Conservation (phyloP, 2,888 invertebrate genomes). For the Macrosoma leucophasiata region DNA sequence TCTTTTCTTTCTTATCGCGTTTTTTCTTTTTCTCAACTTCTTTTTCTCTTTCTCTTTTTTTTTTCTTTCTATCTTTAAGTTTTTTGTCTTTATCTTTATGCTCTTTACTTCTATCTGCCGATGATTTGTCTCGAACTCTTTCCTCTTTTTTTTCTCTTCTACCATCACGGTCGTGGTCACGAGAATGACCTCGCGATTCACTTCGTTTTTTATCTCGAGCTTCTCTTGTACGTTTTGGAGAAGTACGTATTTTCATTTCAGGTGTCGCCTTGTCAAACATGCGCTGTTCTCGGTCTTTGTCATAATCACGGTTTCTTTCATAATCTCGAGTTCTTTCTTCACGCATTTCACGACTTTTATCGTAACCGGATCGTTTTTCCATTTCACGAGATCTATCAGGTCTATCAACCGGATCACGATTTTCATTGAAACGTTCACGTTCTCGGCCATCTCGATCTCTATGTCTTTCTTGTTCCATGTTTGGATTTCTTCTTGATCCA, state of each 20-base stretch:
- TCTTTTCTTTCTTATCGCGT: conserved; percentile 73
- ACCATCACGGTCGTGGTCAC: conserved; percentile 69
- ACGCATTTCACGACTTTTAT: conserved; percentile 47
- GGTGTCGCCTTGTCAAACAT: conserved; percentile 53
- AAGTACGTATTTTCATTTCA: conserved; percentile 52
- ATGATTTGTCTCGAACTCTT: conserved; percentile 54
- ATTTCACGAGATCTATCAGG: conserved; percentile 56
- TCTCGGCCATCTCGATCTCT: conserved; percentile 62
- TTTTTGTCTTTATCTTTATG: conserved; percentile 77
- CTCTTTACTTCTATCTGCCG: conserved; percentile 65
- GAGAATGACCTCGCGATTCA: conserved; percentile 62
- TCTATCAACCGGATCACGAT: conserved; percentile 56
- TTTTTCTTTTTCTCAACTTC: conserved; percentile 69
- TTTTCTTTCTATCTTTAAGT: conserved; percentile 56
- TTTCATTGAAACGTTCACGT: conserved; percentile 56
- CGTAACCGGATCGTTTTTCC: conserved; percentile 46
- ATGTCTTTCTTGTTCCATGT: conserved; percentile 53
- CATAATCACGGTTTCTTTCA: conserved; percentile 48
- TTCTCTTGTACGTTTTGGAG: conserved; percentile 60
- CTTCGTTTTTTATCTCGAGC: conserved; percentile 58
- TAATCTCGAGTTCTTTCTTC: conserved; percentile 47
- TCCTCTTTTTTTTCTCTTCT: conserved; percentile 73
- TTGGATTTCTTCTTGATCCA: conserved; percentile 52
- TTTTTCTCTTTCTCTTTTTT: conserved; percentile 71
- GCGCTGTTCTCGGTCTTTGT: conserved; percentile 58